A percentile compares a stretch with the other conserved stretches of the same genome.
Evolutionary conservation across 2,888 invertebrate species (phyloP).

Genomic region (Stomorhina lunata): DNA sequence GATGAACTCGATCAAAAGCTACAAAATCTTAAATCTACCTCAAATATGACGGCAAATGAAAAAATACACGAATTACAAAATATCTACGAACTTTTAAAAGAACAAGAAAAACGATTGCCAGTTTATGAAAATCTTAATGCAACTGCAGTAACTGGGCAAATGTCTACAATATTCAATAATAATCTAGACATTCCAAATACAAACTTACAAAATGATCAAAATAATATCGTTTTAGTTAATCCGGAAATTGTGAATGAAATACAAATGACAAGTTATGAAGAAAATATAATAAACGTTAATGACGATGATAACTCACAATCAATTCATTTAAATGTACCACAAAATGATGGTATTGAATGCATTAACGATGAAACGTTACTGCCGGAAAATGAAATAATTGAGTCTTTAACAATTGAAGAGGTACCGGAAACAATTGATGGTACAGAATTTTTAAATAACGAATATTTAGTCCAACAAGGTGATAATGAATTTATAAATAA

Average conservation of each 20-base stretch:
- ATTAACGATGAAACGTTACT: no score
- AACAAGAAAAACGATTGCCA: constrained; percentile 32
- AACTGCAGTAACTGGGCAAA: background rate
- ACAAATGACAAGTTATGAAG: background rate
- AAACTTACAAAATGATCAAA: background rate
- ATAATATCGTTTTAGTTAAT: constrained; percentile 14
- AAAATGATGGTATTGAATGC: no score
- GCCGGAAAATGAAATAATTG: no score
- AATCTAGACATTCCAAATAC: background rate
- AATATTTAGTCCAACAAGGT: background rate
- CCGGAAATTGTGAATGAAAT: constrained; percentile 28
- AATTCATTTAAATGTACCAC: background rate
- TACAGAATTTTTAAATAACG: background rate
- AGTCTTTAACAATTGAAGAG: no score
- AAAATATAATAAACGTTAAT: background rate
- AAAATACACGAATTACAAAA: constrained; percentile 31
- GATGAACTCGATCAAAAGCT: constrained; percentile 27
- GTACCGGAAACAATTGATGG: no score
- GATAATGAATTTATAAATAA: background rate
- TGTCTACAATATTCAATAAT: background rate
- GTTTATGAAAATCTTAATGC: constrained; percentile 28
- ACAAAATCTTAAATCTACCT: constrained; percentile 9
- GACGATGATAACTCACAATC: background rate
- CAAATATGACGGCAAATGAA: constrained; percentile 10
- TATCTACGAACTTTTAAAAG: constrained; percentile 38